A percentile compares a stretch with the other conserved stretches of the same genome.
Conservation (phyloP, 2,888 invertebrate species). For the Piscicola geometra region DNA sequence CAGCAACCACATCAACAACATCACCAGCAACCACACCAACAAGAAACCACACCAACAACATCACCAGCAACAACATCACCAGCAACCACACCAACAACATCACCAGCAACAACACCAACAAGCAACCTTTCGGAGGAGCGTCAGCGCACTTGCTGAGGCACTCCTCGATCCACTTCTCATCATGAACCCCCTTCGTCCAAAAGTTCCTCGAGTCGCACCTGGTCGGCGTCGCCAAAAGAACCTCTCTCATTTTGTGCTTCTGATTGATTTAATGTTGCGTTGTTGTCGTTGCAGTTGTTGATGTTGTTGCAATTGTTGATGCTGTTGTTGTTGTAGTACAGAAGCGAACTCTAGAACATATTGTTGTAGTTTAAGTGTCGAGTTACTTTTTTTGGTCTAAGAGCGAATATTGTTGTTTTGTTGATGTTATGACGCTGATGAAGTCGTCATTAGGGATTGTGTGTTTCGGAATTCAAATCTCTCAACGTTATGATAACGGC, state of each 20-base stretch:
- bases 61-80: background rate
- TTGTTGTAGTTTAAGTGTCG: too few species aligned
- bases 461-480: too few species aligned
- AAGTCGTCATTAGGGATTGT: background rate
- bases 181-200: background rate
- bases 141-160: background rate
- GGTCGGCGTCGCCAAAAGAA: background rate
- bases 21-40: too few species aligned
- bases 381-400: too few species aligned
- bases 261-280: background rate
- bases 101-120: background rate
- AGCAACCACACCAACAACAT: background rate
- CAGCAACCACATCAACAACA: too few species aligned
- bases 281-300: background rate
- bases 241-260: background rate
- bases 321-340: too few species aligned
- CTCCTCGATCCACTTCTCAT: background rate
- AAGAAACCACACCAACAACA: background rate
- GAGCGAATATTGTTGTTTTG: conserved; percentile 6
- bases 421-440: background rate
- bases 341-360: too few species aligned
- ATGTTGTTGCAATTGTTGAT: background rate
- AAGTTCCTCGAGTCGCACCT: background rate
- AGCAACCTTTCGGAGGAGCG: background rate
- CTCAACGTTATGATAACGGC: too few species aligned